Conservation (phyloP, 2,113 vertebrate species). For the Arothron firmamentum region DNA sequence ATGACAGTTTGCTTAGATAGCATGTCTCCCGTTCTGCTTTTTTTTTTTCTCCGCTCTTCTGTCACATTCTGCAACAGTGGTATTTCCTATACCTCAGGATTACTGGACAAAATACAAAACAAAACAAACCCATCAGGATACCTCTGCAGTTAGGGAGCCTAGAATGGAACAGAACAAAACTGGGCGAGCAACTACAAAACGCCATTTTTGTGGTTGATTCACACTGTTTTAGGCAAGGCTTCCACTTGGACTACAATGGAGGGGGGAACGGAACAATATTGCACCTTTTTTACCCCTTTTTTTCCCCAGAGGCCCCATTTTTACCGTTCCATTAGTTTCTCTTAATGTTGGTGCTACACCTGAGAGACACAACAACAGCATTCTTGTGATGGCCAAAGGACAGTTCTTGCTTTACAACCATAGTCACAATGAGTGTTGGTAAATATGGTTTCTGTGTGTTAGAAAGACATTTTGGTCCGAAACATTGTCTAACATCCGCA, state of each 20-base stretch:
- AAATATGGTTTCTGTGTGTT: slow-evolving; percentile 46
- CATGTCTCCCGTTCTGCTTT: slow-evolving; percentile 63
- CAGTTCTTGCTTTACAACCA: slow-evolving; percentile 57
- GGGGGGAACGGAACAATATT: slow-evolving; percentile 18
- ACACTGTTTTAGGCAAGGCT: slow-evolving; percentile 53
- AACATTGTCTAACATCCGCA: slow-evolving; percentile 19
- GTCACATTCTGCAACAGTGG: slow-evolving; percentile 85
- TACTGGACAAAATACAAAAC: slow-evolving; percentile 81
- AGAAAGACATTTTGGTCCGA: slow-evolving; percentile 36
- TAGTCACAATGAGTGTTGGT: slow-evolving; percentile 52
- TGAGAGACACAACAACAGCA: slow-evolving; percentile 27
- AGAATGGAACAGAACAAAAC: slow-evolving; percentile 29
- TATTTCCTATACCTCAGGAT: slow-evolving; percentile 94
- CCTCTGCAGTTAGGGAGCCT: slow-evolving; percentile 76
- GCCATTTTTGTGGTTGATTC: background rate
- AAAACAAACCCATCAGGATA: slow-evolving; percentile 81
- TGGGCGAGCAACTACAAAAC: background rate
- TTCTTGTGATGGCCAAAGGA: slow-evolving; percentile 61
- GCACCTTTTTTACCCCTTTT: slow-evolving; percentile 11
- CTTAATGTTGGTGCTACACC: slow-evolving; percentile 62
- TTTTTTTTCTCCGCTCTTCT: slow-evolving; percentile 71
- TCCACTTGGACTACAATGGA: slow-evolving; percentile 77
- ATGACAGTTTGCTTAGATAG: slow-evolving; percentile 77
- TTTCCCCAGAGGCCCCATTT: slow-evolving; percentile 41
- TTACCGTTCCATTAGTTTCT: slow-evolving; percentile 8